phyloP scores from a whole-genome alignment of 2,797 vertebrate genomes.

The Microchirus variegatus region DNA sequence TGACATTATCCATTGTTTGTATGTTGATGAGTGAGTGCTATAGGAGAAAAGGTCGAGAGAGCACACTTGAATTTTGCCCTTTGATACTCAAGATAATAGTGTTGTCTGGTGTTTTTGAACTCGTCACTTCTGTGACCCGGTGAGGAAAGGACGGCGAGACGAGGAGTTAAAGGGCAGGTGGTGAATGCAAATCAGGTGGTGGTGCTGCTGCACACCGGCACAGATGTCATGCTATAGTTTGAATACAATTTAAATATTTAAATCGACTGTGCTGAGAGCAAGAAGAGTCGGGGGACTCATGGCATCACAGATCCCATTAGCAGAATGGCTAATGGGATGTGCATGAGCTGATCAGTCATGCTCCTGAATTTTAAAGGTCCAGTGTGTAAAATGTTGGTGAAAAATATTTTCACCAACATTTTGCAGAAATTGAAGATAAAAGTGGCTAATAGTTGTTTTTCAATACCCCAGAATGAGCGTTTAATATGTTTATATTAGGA shows the following conservation, averaged over 20 bases:
- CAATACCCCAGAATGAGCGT: no score
- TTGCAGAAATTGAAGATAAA: no score
- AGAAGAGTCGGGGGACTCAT: slow-evolving; percentile 10
- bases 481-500: no score
- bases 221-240: slow-evolving; percentile 25
- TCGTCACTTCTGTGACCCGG: not conserved
- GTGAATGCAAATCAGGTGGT: slow-evolving; percentile 18
- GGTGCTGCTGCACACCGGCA: slow-evolving; percentile 4
- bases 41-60: not conserved
- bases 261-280: slow-evolving; percentile 23
- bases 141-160: not conserved
- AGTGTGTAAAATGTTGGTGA: not conserved
- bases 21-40: slow-evolving; percentile 12
- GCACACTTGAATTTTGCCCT: not conserved
- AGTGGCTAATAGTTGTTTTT: no score
- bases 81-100: not conserved
- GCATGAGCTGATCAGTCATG: slow-evolving; percentile 35
- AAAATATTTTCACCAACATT: not conserved
- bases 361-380: slow-evolving; percentile 17
- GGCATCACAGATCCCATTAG: slow-evolving; percentile 34
- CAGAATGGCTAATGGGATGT: slow-evolving; percentile 33
- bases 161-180: slow-evolving; percentile 20
- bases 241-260: slow-evolving; percentile 56
- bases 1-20: slow-evolving; percentile 23
- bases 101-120: slow-evolving; percentile 12